A percentile compares a stretch with the other conserved stretches of the same genome.
Conservation (phyloP, 2,797 vertebrate genomes). For the Sciurus vulgaris region DNA sequence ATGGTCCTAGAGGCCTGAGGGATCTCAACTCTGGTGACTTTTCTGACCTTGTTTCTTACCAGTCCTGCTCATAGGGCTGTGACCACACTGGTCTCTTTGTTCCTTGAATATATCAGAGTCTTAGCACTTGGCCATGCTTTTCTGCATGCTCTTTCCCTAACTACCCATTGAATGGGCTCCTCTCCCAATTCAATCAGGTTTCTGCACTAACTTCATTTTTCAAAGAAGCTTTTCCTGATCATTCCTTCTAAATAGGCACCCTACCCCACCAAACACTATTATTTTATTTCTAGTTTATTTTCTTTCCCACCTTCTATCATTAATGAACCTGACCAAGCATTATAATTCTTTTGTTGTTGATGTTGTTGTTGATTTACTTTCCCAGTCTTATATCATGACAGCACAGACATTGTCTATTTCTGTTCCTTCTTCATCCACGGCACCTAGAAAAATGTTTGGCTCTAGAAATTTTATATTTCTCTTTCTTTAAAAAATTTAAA, state of each 20-base stretch:
- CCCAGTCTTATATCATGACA: not conserved
- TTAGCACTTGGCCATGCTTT: not conserved
- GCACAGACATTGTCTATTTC: not conserved
- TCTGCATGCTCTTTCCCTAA: not conserved
- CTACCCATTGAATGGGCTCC: no score
- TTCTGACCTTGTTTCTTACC: not conserved
- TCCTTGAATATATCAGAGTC: no score
- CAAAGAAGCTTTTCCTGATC: not conserved
- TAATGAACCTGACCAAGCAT: not conserved
- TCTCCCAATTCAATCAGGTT: not conserved
- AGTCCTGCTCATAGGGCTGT: rapidly evolving
- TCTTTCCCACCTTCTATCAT: not conserved
- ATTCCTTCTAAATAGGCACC: not conserved
- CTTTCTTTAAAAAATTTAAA: not conserved
- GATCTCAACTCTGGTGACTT: no score
- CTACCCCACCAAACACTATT: rapidly evolving
- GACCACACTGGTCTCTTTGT: not conserved
- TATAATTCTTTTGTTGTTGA: not conserved
- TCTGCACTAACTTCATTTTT: not conserved
- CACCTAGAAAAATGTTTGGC: not conserved
- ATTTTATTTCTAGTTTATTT: not conserved
- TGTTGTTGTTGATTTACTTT: not conserved
- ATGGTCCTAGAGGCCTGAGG: not conserved
- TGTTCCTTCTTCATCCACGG: not conserved
- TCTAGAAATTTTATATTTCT: not conserved